A percentile compares a stretch with the other conserved stretches of the same genome.
Evolutionary conservation across 2,113 vertebrate species (phyloP).

Genomic region (Phainopepla nitens): DNA sequence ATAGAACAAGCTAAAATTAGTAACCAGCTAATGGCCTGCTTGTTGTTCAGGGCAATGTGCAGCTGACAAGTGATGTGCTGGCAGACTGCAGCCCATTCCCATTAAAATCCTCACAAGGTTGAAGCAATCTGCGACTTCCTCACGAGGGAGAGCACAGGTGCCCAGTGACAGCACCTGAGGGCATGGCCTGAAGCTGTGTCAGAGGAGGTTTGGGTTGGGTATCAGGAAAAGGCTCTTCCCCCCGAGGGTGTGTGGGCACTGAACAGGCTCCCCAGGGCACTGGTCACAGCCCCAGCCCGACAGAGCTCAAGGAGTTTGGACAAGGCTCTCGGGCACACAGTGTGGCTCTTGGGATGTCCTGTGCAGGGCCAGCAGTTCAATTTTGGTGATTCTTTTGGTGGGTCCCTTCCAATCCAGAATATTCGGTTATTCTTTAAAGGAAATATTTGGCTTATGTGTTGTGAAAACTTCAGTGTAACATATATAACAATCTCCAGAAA

Average conservation of each 20-base stretch:
- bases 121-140: neutral
- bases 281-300: neutral
- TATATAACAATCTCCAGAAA: neutral
- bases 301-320: neutral
- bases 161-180: neutral
- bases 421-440: neutral
- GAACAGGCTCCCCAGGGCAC: neutral
- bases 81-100: neutral
- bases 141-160: neutral
- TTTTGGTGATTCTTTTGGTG: neutral
- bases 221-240: neutral
- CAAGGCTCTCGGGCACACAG: rapidly evolving
- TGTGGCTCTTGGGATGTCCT: neutral
- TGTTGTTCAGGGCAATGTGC: neutral
- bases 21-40: neutral
- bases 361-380: neutral
- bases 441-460: neutral
- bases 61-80: neutral
- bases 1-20: neutral
- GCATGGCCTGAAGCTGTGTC: neutral
- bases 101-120: neutral
- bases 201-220: neutral
- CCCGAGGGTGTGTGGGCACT: neutral
- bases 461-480: neutral
- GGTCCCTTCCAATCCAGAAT: neutral